These are phyloP conservation scores for Eunapius fragilis DNA, from an alignment of 37 sponge, comb jelly and placozoan genomes.

Conservation along the genomic window DNA sequence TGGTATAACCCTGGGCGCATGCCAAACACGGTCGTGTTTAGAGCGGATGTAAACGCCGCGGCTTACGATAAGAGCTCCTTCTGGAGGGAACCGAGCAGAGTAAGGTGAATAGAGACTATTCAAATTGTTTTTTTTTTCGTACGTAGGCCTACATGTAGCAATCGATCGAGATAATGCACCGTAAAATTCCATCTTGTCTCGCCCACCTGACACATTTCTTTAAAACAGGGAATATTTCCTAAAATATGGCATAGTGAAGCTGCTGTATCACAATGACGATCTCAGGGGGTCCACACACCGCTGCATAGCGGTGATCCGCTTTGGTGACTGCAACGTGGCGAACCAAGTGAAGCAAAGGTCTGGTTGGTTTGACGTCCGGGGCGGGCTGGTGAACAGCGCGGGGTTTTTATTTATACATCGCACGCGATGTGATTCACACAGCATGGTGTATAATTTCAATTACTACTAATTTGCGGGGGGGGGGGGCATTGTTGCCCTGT, in stretches of 20 bases:
- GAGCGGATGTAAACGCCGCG: conserved; percentile 3
- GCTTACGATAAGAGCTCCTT: background rate
- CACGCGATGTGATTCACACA: too few species aligned
- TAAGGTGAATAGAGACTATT: conserved; percentile 9
- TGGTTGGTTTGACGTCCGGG: too few species aligned
- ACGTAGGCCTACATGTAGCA: background rate
- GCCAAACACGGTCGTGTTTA: conserved; percentile 13
- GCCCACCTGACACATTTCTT: background rate
- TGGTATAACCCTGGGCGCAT: background rate
- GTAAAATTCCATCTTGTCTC: background rate
- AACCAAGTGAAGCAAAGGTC: conserved; percentile 49
- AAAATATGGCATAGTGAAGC: conserved; percentile 23
- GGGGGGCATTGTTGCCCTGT: too few species aligned
- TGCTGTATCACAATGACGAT: background rate
- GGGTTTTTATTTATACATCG: too few species aligned
- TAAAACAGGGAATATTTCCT: conserved; percentile 11
- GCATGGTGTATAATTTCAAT: too few species aligned
- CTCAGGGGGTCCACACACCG: background rate
- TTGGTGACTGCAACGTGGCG: conserved; percentile 1
- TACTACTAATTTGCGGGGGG: too few species aligned
- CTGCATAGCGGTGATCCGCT: conserved; percentile 15
- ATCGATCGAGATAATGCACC: background rate
- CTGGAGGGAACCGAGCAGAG: background rate
- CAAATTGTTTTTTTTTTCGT: too few species aligned
- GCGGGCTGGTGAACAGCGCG: too few species aligned